Percentiles rank a stretch among this genome's conserved stretches.
phyloP scores from a whole-genome alignment of 2,888 invertebrate species.

The Dinocampus coccinellae region DNA sequence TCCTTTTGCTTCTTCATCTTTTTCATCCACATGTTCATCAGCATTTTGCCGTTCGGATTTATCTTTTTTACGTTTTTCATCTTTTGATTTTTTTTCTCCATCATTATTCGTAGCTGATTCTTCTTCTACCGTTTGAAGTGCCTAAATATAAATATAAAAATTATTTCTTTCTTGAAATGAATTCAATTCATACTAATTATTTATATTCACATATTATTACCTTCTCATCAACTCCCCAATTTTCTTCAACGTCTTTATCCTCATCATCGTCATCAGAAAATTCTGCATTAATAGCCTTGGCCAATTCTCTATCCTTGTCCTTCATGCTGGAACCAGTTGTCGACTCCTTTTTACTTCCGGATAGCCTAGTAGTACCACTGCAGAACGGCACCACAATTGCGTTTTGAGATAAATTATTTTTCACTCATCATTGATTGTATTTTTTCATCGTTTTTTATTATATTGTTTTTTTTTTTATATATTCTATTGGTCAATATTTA shows the following conservation, averaged over 20 bases:
- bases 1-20: slow-evolving; percentile 64
- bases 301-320: slow-evolving; percentile 68
- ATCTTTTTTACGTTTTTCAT: slow-evolving; percentile 62
- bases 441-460: slow-evolving; percentile 45
- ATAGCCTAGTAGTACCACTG: slow-evolving; percentile 67
- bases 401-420: slow-evolving; percentile 64
- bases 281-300: slow-evolving; percentile 67
- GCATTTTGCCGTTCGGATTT: slow-evolving; percentile 70
- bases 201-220: slow-evolving; percentile 50
- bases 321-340: slow-evolving; percentile 64
- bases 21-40: slow-evolving; percentile 73
- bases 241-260: slow-evolving; percentile 63
- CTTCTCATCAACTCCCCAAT: slow-evolving; percentile 66
- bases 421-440: slow-evolving; percentile 47
- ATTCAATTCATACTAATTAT: not conserved
- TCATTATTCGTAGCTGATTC: slow-evolving; percentile 54
- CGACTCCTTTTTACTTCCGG: slow-evolving; percentile 68
- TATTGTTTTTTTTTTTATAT: slow-evolving; percentile 37
- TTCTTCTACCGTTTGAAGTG: slow-evolving; percentile 55
- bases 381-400: slow-evolving; percentile 66
- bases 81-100: slow-evolving; percentile 62
- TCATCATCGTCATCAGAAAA: slow-evolving; percentile 66
- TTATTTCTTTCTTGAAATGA: not conserved
- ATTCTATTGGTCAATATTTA: slow-evolving; percentile 35
- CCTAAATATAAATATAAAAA: not conserved